These are phyloP conservation scores for Gibbula magus DNA, from an alignment of 2,888 invertebrate genomes.

Conservation along the genomic window DNA sequence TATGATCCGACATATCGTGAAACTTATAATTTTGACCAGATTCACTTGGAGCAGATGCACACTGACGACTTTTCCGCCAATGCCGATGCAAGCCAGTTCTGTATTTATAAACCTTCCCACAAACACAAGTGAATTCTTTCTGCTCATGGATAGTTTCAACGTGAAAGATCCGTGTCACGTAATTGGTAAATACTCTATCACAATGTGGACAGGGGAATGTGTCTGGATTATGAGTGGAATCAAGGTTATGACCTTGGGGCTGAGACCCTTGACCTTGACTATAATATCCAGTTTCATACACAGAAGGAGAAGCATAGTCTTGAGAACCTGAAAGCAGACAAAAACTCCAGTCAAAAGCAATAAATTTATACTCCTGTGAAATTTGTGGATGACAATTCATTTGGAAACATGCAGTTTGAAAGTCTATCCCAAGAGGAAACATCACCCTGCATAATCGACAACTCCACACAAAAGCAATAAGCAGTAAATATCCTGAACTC, in stretches of 20 bases:
- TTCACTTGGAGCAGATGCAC: neutral
- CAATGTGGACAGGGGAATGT: neutral
- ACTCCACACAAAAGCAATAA: too few species aligned
- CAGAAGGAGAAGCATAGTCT: neutral
- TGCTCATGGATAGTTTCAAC: neutral
- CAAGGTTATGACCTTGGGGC: neutral
- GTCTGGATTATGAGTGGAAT: neutral
- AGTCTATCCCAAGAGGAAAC: too few species aligned
- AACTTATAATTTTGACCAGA: too few species aligned
- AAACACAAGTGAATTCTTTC: neutral
- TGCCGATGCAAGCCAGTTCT: neutral
- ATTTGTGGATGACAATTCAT: too few species aligned
- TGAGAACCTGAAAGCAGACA: neutral
- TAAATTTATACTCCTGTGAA: too few species aligned
- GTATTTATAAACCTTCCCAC: conserved; percentile 1
- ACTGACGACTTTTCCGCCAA: neutral
- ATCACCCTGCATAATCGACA: too few species aligned
- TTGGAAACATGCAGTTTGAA: too few species aligned
- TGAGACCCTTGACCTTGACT: neutral
- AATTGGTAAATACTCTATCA: neutral
- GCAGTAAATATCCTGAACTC: too few species aligned
- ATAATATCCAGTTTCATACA: too few species aligned
- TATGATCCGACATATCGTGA: too few species aligned
- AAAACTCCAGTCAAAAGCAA: too few species aligned
- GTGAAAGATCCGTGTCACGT: neutral